Evolutionary conservation across 2,113 vertebrate genomes (phyloP).

Genomic region (Chaetodon auriga): DNA sequence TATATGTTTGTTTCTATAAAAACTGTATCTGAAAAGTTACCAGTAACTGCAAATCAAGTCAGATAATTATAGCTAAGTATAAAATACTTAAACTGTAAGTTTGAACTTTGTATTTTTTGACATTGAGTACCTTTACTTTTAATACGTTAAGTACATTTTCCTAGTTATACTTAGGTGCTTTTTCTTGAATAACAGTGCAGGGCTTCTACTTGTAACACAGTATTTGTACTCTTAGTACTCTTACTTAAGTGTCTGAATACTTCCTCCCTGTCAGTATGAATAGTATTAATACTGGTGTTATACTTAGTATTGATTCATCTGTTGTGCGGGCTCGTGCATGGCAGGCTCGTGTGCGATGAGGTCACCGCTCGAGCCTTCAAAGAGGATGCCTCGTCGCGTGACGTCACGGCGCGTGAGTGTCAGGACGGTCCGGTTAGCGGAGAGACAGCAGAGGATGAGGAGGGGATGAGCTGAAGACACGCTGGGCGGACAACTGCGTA

Average conservation of each 20-base stretch:
- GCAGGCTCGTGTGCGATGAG: neutral
- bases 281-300: neutral
- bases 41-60: too few relatives aligned
- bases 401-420: constrained; percentile 63
- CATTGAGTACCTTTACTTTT: too few relatives aligned
- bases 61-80: too few relatives aligned
- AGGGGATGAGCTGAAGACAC: constrained; percentile 59
- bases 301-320: neutral
- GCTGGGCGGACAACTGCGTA: constrained; percentile 32
- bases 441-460: constrained; percentile 50
- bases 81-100: neutral
- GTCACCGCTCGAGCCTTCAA: constrained; percentile 37
- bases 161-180: too few relatives aligned
- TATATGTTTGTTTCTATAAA: neutral
- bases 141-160: too few relatives aligned
- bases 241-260: too few relatives aligned
- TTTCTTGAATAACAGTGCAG: neutral
- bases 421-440: neutral
- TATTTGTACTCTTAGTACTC: too few relatives aligned
- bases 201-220: too few relatives aligned
- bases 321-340: neutral
- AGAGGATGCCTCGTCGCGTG: constrained; percentile 71
- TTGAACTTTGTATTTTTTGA: too few relatives aligned
- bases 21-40: neutral
- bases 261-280: too few relatives aligned